Evolutionary conservation across 2,888 invertebrate genomes (phyloP).

Genomic region (Amphimallon solstitiale): DNA sequence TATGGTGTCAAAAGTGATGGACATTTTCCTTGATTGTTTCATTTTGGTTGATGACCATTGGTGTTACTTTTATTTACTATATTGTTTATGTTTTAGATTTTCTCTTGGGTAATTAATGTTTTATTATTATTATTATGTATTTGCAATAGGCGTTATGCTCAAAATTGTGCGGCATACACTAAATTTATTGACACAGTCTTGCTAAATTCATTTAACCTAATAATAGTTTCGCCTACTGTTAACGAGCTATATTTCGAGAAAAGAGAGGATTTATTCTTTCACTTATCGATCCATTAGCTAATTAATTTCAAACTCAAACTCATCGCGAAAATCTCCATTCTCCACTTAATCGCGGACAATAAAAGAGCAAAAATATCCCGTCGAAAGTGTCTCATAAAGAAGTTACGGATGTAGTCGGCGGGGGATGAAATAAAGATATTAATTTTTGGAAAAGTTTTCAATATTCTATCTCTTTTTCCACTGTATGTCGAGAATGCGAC

Average conservation of each 20-base stretch:
- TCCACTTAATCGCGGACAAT: slow-evolving; percentile 31
- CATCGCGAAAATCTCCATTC: slow-evolving; percentile 21
- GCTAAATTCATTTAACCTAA: too few relatives aligned
- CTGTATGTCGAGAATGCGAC: neutral
- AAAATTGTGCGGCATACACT: too few relatives aligned
- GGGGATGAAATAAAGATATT: slow-evolving; percentile 39
- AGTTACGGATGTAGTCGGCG: slow-evolving; percentile 30
- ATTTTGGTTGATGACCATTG: too few relatives aligned
- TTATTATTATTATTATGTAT: too few relatives aligned
- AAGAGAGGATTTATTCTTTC: slow-evolving; percentile 3
- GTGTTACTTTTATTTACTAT: too few relatives aligned
- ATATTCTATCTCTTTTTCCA: slow-evolving; percentile 1
- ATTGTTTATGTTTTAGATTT: too few relatives aligned
- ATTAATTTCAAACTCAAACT: slow-evolving; percentile 17
- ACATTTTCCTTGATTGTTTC: too few relatives aligned
- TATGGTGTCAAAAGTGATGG: too few relatives aligned
- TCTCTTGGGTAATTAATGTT: too few relatives aligned
- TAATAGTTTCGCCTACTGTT: too few relatives aligned
- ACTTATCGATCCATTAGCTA: slow-evolving; percentile 29
- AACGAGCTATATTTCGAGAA: slow-evolving; percentile 12
- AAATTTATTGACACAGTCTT: too few relatives aligned
- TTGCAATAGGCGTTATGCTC: too few relatives aligned
- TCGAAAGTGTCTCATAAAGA: slow-evolving; percentile 26
- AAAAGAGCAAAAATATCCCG: slow-evolving; percentile 30
- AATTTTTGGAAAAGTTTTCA: slow-evolving; percentile 34